Evolutionary conservation across 2,113 vertebrate species (phyloP), one percentile per base, ranked within the genome.

Genomic region (Daubentonia madagascariensis): DNA sequence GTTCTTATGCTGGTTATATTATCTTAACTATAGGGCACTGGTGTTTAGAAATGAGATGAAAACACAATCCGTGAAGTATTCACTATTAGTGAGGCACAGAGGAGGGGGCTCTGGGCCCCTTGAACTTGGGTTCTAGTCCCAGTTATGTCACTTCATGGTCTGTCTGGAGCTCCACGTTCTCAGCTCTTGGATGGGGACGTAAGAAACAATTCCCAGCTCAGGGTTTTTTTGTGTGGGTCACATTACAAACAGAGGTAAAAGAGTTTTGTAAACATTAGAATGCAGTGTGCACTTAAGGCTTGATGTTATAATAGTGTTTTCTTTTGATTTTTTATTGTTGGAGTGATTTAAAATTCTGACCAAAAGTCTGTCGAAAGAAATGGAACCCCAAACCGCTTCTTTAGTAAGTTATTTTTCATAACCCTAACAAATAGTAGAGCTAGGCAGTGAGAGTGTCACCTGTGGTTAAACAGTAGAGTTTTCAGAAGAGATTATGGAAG

Each of bases 11-110:
- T 88, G 59, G 57, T 32, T 91, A 12, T 96, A 37, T 96, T 95
- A 65, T 61, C 50, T 94, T 81, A 85, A 85, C 40, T 65, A 25
- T 20, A 78, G 80, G 79, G 68, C 48, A 57, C 52, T 75, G 59
- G 30, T 86, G 95, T 98, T 97, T 3, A 1, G 65, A 83, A 91
- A 83, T 0, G 30, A 95, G 13, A 80, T 70, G 89, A 88, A 96
- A 97, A 97, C 83, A 83, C 43, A 37, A 28, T 40, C 76, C 23
- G n/a, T 0, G 0, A 32, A 72, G 92, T 54, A 45, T 18, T 97
- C n/a, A 68, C 88, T 96, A 85, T 83, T 70, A 76, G 3, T 3
- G 22, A 93, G 72, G 14, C 10, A 2, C 25, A 6, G 54, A 75
- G 76, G 45, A 52, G 20, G 78, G 48, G 63, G 80, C 23, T 52